These are phyloP conservation scores for Silurus asotus DNA, from an alignment of 2,113 vertebrate species.

Conservation along the genomic window DNA sequence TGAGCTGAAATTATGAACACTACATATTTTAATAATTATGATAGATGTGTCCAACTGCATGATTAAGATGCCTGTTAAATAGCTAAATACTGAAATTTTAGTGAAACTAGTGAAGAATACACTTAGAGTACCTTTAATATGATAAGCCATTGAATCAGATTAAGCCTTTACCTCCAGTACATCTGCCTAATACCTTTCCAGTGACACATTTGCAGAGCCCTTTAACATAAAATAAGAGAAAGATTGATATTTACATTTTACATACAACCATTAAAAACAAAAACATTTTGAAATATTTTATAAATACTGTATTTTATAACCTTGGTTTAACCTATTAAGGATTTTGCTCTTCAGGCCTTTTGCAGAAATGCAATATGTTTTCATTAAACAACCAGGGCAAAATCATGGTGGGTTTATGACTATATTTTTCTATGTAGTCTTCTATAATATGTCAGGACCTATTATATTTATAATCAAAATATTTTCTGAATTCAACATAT, in stretches of 20 bases:
- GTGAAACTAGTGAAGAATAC: constrained; percentile 12
- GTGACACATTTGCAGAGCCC: constrained; percentile 13
- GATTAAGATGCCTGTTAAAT: too few relatives aligned
- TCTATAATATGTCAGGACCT: neutral
- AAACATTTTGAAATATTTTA: constrained; percentile 13
- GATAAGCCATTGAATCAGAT: constrained; percentile 35
- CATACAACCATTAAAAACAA: neutral
- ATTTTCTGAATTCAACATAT: neutral
- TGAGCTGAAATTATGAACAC: too few relatives aligned
- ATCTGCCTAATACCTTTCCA: constrained; percentile 18
- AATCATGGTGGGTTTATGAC: neutral
- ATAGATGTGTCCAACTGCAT: too few relatives aligned
- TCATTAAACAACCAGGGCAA: constrained; percentile 19
- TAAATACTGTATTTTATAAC: constrained; percentile 22
- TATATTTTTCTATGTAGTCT: constrained; percentile 37
- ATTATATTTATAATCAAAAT: neutral
- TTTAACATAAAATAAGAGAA: constrained; percentile 33
- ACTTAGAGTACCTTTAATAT: constrained; percentile 14
- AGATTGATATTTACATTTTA: neutral
- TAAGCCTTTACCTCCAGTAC: constrained; percentile 30
- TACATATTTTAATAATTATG: too few relatives aligned
- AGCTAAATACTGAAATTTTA: neutral
- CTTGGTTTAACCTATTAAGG: neutral
- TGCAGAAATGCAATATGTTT: constrained; percentile 9
- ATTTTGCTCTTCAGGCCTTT: constrained; percentile 1